Conservation (phyloP, 2,888 invertebrate species). For the Timema cristinae region DNA sequence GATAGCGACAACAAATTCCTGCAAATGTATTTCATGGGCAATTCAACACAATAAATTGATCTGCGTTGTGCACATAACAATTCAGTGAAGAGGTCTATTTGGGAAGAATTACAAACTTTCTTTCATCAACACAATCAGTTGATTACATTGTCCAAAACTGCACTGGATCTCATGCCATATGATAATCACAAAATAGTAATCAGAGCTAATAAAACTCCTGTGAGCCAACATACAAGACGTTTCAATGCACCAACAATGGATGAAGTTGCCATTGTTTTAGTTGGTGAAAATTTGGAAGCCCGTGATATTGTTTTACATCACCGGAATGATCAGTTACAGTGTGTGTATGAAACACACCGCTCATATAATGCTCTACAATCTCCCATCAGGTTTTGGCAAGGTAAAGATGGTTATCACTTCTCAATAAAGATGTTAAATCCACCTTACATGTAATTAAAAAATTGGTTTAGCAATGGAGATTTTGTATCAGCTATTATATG, state of each 20-base stretch:
- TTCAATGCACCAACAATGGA: conserved; percentile 23
- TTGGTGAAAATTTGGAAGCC: conserved; percentile 31
- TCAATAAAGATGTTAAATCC: too few species aligned
- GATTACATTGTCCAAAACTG: background rate
- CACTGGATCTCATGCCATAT: conserved; percentile 7
- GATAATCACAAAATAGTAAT: too few species aligned
- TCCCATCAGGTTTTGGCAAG: conserved; percentile 40
- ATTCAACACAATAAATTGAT: background rate
- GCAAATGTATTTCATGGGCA: background rate
- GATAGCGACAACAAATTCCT: background rate
- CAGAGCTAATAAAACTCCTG: background rate
- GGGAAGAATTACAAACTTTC: background rate
- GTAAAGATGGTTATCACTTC: conserved; percentile 26
- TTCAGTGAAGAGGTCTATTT: conserved; percentile 4
- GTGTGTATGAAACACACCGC: conserved; percentile 38
- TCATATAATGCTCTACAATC: conserved; percentile 42
- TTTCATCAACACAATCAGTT: too few species aligned
- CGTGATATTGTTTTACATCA: conserved; percentile 37
- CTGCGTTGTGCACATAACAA: background rate
- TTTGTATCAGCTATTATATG: too few species aligned
- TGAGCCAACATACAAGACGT: background rate
- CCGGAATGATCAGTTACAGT: conserved; percentile 33
- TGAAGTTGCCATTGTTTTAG: conserved; percentile 37
- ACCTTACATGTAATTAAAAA: too few species aligned
- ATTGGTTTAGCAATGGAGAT: too few species aligned